phyloP scores from a whole-genome alignment of 2,888 invertebrate genomes.

The Cryptus viduatorius region DNA sequence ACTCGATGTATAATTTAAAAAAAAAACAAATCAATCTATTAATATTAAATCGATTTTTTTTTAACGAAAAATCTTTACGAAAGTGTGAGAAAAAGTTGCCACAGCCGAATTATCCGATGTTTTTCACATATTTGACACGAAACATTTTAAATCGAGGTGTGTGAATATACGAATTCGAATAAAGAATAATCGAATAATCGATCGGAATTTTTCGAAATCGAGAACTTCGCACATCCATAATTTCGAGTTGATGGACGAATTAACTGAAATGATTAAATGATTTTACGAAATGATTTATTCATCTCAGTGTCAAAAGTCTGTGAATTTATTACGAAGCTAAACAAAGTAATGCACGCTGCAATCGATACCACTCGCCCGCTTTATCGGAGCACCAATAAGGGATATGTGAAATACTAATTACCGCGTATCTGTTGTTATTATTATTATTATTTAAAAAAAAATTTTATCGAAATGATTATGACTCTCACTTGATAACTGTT shows the following conservation, averaged over 20 bases:
- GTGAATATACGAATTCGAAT: too few species aligned
- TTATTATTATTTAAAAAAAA: too few species aligned
- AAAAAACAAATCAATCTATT: neutral
- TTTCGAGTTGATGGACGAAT: neutral
- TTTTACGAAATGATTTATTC: neutral
- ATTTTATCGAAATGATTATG: neutral
- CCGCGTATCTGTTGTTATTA: neutral
- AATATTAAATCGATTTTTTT: neutral
- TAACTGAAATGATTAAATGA: neutral
- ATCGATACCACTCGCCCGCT: slow-evolving; percentile 6
- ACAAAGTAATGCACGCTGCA: neutral
- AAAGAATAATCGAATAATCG: too few species aligned
- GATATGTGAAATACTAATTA: neutral
- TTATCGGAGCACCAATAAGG: slow-evolving; percentile 7
- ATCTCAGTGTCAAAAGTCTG: neutral
- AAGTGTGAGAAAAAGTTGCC: too few species aligned
- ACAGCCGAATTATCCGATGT: too few species aligned
- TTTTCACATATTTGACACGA: too few species aligned
- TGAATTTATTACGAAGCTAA: neutral
- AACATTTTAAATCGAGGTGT: too few species aligned
- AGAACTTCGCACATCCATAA: too few species aligned
- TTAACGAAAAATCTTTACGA: neutral
- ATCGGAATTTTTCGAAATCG: too few species aligned
- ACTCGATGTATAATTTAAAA: neutral
- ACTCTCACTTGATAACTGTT: slow-evolving; percentile 8